phyloP scores from a whole-genome alignment of 1,140 invertebrate species.

The Tetranychus urticae region DNA sequence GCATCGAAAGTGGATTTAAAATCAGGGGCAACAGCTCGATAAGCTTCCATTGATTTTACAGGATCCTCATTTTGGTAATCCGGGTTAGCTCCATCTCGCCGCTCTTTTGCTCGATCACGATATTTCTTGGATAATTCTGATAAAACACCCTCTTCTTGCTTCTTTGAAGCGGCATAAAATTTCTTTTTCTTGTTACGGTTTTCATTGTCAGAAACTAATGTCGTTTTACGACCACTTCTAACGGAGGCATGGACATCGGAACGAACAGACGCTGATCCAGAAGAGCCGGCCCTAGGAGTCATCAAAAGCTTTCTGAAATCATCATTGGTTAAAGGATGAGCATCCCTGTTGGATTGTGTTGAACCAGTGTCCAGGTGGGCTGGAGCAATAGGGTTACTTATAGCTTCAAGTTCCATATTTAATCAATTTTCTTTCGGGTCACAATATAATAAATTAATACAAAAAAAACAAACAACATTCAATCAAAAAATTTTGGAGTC shows the following conservation, averaged over 20 bases:
- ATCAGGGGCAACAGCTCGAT: constrained; percentile 82
- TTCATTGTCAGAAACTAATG: constrained; percentile 15
- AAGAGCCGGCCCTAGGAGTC: constrained; percentile 41
- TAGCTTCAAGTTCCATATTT: neutral
- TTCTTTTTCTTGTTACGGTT: constrained; percentile 27
- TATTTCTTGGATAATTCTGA: constrained; percentile 73
- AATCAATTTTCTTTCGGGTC: too few relatives aligned
- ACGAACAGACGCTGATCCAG: neutral
- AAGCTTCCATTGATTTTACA: constrained; percentile 61
- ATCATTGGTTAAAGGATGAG: constrained; percentile 52
- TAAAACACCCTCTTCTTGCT: constrained; percentile 83
- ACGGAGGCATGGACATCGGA: constrained; percentile 4
- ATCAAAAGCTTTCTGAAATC: constrained; percentile 86
- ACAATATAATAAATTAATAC: too few relatives aligned
- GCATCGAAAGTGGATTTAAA: constrained; percentile 67
- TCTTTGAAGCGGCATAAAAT: constrained; percentile 72
- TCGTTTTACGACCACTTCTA: constrained; percentile 5
- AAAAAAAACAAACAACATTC: too few relatives aligned
- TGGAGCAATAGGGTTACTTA: neutral
- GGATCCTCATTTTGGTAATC: constrained; percentile 41
- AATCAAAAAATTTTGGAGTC: too few relatives aligned
- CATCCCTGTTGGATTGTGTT: neutral
- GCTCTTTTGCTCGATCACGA: constrained; percentile 43
- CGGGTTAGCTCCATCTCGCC: constrained; percentile 57
- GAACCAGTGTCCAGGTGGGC: neutral